These are phyloP conservation scores for Orchestia grillus DNA, from an alignment of 1,140 invertebrate species.

Conservation along the genomic window DNA sequence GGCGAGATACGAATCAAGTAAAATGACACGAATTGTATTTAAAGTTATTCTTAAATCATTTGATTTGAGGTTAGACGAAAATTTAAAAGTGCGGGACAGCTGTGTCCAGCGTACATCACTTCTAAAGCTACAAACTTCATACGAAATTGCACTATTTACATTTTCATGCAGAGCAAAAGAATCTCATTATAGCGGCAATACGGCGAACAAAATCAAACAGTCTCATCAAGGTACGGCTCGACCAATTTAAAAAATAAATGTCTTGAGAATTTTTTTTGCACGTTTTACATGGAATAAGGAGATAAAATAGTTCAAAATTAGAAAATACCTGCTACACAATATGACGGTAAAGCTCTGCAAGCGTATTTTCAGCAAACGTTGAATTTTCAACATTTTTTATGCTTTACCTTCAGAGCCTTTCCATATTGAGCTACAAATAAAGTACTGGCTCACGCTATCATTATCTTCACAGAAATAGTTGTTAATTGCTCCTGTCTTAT, in stretches of 20 bases:
- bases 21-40: not conserved
- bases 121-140: not conserved
- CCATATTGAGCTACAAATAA: too few relatives aligned
- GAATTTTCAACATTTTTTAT: not conserved
- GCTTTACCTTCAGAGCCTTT: too few relatives aligned
- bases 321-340: not conserved
- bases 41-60: not conserved
- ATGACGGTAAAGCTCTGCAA: not conserved
- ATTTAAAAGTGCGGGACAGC: not conserved
- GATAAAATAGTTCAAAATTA: not conserved
- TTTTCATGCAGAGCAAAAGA: not conserved
- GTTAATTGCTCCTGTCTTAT: not conserved
- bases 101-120: not conserved
- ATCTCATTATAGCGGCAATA: not conserved
- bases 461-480: not conserved
- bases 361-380: not conserved
- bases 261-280: not conserved
- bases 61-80: not conserved
- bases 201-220: not conserved
- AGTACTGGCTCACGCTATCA: not conserved
- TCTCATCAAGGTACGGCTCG: not conserved
- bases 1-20: not conserved
- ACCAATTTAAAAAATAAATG: not conserved
- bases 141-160: not conserved
- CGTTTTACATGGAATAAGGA: not conserved